Percentiles rank a stretch among this genome's conserved stretches.
These are phyloP conservation scores for Galerucella pusilla DNA, from an alignment of 2,888 invertebrate species.

Conservation along the genomic window DNA sequence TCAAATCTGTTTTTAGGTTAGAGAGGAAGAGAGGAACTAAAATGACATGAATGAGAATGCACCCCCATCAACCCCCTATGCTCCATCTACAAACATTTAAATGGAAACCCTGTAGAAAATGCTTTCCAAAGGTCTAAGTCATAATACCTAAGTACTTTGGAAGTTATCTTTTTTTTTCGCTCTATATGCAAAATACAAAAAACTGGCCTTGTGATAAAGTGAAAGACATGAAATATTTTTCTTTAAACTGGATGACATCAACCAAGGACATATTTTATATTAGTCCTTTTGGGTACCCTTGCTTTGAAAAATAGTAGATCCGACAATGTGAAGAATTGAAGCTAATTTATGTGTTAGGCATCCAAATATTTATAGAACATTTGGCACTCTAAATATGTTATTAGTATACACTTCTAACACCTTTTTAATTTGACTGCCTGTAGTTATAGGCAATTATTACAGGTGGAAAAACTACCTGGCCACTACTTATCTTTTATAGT, in stretches of 20 bases:
- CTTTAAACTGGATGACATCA: no score
- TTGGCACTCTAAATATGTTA: slow-evolving; percentile 52
- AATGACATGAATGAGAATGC: no score
- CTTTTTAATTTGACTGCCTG: slow-evolving; percentile 52
- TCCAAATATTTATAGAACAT: slow-evolving; percentile 54
- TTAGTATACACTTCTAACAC: slow-evolving; percentile 53
- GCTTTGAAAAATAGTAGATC: background rate
- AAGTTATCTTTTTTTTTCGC: no score
- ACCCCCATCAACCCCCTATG: no score
- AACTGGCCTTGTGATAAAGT: no score
- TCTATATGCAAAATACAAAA: no score
- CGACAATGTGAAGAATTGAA: slow-evolving; percentile 1
- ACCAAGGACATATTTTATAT: background rate
- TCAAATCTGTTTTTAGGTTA: no score
- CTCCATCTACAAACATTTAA: no score
- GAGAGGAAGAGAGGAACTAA: background rate
- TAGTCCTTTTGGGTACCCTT: background rate
- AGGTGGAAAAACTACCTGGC: slow-evolving; percentile 53
- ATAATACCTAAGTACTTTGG: no score
- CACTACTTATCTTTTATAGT: slow-evolving; percentile 49
- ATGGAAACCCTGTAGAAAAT: no score
- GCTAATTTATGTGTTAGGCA: slow-evolving; percentile 47
- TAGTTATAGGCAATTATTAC: slow-evolving; percentile 50
- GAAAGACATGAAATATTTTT: no score
- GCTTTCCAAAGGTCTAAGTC: no score